Percentiles rank a stretch among this genome's conserved stretches.
These are phyloP conservation scores for Drosophila baimaii DNA, from an alignment of 1,140 invertebrate genomes.

Conservation along the genomic window DNA sequence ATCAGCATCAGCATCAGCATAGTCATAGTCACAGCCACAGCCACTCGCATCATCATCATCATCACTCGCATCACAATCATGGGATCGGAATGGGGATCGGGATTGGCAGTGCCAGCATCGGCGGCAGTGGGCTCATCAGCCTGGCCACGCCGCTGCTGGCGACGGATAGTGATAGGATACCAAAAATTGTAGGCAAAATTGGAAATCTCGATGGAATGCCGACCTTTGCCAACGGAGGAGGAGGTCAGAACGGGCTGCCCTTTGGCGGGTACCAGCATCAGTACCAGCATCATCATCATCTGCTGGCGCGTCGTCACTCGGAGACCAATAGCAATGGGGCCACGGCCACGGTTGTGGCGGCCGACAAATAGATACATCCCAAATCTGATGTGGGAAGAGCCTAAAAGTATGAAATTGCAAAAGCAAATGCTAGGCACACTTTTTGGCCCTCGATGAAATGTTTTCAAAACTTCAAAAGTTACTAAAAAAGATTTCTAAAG, in stretches of 20 bases:
- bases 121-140: constrained; percentile 65
- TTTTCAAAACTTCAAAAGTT: not conserved
- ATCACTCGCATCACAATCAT: constrained; percentile 54
- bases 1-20: constrained; percentile 32
- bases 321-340: constrained; percentile 65
- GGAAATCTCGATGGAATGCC: constrained; percentile 77
- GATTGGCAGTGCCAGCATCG: constrained; percentile 71
- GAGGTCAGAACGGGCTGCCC: constrained; percentile 53
- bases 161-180: constrained; percentile 83
- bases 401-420: not conserved
- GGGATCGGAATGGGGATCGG: constrained; percentile 40
- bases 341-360: constrained; percentile 54
- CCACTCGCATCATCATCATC: constrained; percentile 42
- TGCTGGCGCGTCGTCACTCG: constrained; percentile 71
- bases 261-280: constrained; percentile 51
- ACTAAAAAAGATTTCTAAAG: not conserved
- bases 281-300: constrained; percentile 47
- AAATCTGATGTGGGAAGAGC: constrained; percentile 15
- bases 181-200: constrained; percentile 84
- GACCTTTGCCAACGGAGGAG: constrained; percentile 61
- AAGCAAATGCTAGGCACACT: not conserved
- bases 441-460: not conserved
- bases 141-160: constrained; percentile 34
- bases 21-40: constrained; percentile 44
- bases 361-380: constrained; percentile 60